Percentiles rank a stretch among this genome's conserved stretches.
Evolutionary conservation across 2,113 vertebrate species (phyloP).

Genomic region (Ellobius talpinus): DNA sequence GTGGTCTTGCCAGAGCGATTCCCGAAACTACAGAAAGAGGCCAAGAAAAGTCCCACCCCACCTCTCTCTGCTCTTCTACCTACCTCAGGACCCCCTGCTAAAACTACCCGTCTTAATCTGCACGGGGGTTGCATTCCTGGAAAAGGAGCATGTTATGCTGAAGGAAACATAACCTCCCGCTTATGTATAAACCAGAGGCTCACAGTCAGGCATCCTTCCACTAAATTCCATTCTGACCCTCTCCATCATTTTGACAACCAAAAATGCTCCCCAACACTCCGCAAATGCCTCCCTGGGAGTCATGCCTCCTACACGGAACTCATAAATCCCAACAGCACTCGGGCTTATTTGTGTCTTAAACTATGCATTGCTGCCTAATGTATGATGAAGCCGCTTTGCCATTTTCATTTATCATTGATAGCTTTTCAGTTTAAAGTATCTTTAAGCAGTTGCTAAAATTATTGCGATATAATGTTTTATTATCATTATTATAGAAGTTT

Average conservation of each 20-base stretch:
- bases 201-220: background rate
- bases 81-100: background rate
- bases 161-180: background rate
- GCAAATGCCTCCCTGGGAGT: background rate
- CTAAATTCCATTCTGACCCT: background rate
- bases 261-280: background rate
- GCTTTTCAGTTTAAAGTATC: background rate
- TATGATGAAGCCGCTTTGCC: background rate
- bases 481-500: constrained; percentile 28
- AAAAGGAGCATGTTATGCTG: background rate
- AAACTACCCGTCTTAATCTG: constrained; percentile 17
- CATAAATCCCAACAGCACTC: background rate
- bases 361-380: background rate
- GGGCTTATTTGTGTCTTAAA: background rate
- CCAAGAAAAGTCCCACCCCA: background rate
- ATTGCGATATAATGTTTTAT: background rate
- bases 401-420: constrained; percentile 42
- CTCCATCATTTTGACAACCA: constrained; percentile 4
- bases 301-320: background rate
- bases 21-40: background rate
- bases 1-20: background rate
- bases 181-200: constrained; percentile 37
- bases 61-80: background rate
- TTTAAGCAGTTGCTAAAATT: constrained; percentile 45
- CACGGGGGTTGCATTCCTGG: background rate